Percentiles rank a stretch among this genome's conserved stretches.
Conservation (phyloP, 2,797 vertebrate species). For the Buphagus erythrorhynchus region DNA sequence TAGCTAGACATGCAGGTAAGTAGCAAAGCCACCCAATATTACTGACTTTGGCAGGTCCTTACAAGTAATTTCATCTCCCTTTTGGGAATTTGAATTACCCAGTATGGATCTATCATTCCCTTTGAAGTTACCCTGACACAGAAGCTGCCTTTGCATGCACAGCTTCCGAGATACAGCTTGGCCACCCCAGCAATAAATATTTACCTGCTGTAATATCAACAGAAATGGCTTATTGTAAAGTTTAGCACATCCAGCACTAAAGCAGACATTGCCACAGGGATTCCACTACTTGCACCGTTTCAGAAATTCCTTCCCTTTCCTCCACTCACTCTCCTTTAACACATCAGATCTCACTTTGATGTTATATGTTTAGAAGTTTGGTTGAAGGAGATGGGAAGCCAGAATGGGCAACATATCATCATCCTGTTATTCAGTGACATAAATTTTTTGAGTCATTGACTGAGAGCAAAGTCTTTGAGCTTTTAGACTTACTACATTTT, state of each 20-base stretch:
- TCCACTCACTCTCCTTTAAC: not conserved
- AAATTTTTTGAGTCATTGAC: not conserved
- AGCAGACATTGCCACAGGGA: not conserved
- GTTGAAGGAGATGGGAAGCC: not conserved
- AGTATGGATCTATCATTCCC: not conserved
- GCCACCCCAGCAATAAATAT: not conserved
- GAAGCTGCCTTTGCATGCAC: not conserved
- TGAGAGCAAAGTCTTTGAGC: not conserved
- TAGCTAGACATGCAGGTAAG: not conserved
- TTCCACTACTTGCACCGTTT: not conserved
- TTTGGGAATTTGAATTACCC: not conserved
- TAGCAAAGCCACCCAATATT: not conserved
- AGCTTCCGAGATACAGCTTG: not conserved
- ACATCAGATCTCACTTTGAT: not conserved
- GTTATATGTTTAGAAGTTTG: not conserved
- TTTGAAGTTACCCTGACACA: not conserved
- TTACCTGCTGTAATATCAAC: not conserved
- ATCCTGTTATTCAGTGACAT: not conserved
- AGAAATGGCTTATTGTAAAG: not conserved
- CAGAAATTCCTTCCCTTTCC: not conserved
- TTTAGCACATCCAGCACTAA: not conserved
- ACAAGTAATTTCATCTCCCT: not conserved
- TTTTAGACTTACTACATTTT: not conserved
- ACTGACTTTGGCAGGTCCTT: not conserved
- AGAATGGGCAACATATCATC: not conserved